A percentile compares a stretch with the other conserved stretches of the same genome.
Evolutionary conservation across 2,797 vertebrate species (phyloP).

Genomic region (Garrulus glandarius): DNA sequence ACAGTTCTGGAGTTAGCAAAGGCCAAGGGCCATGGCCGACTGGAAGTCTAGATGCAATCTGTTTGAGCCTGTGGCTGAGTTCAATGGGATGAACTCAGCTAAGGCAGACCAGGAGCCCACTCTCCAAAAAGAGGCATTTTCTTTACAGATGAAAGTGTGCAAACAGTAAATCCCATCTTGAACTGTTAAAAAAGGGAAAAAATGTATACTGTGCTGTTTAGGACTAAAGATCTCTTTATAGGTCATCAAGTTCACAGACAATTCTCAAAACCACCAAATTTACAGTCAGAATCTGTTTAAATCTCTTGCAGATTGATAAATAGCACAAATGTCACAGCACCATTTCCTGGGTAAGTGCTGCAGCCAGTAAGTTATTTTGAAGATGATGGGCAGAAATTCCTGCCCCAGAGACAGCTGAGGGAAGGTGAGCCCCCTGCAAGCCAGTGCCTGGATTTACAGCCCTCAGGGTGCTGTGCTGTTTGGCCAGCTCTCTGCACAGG

Average conservation of each 20-base stretch:
- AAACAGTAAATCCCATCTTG: neutral
- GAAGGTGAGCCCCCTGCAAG: neutral
- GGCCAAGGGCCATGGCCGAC: neutral
- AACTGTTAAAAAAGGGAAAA: accelerated
- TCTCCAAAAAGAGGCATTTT: neutral
- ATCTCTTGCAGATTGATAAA: neutral
- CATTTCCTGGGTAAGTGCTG: neutral
- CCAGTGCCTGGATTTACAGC: neutral
- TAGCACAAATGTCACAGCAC: neutral
- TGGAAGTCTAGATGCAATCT: neutral
- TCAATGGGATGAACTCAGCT: neutral
- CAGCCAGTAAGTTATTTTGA: neutral
- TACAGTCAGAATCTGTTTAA: neutral
- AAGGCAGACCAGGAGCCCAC: neutral
- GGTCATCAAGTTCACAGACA: neutral
- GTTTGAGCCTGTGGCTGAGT: neutral
- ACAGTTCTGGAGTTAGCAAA: neutral
- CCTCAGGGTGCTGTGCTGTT: accelerated
- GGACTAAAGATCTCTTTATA: neutral
- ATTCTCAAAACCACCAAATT: neutral
- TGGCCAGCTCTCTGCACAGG: neutral
- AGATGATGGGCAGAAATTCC: neutral
- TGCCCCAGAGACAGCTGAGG: neutral
- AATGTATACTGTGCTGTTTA: neutral
- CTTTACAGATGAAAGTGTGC: neutral